phyloP scores from a whole-genome alignment of 2,888 invertebrate genomes.

The Nymphalis c-album region DNA sequence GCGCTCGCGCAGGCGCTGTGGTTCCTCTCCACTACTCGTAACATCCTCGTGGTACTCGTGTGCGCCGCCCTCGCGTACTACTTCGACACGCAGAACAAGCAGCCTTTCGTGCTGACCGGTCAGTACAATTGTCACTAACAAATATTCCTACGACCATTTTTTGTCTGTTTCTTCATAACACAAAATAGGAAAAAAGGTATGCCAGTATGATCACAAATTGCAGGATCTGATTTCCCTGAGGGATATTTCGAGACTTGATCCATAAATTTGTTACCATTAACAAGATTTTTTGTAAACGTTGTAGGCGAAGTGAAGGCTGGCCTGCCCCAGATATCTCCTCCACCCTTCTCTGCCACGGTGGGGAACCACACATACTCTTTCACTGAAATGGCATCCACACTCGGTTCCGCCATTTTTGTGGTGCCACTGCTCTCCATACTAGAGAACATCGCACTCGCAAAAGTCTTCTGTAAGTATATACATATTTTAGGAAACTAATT shows the following conservation, averaged over 20 bases:
- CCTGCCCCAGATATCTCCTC: constrained; percentile 83
- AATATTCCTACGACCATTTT: too few relatives aligned
- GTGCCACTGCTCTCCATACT: constrained; percentile 95
- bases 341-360: constrained; percentile 84
- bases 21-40: constrained; percentile 88
- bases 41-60: constrained; percentile 87
- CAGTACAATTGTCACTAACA: constrained; percentile 19
- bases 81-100: constrained; percentile 81
- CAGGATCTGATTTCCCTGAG: too few relatives aligned
- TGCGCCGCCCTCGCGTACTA: constrained; percentile 85
- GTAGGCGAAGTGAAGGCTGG: constrained; percentile 86
- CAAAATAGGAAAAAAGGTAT: too few relatives aligned
- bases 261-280: too few relatives aligned
- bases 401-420: constrained; percentile 92
- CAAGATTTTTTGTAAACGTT: constrained; percentile 28
- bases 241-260: too few relatives aligned
- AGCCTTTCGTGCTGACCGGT: constrained; percentile 86
- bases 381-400: constrained; percentile 87
- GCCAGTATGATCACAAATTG: too few relatives aligned
- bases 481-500: too few relatives aligned
- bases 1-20: constrained; percentile 82
- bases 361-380: constrained; percentile 85
- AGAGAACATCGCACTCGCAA: constrained; percentile 96
- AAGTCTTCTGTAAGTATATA: constrained; percentile 86
- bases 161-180: too few relatives aligned